Percentiles rank a stretch among this genome's conserved stretches.
These are phyloP conservation scores for Pterocles orientalis DNA, from an alignment of 2,113 vertebrate species.

Conservation along the genomic window DNA sequence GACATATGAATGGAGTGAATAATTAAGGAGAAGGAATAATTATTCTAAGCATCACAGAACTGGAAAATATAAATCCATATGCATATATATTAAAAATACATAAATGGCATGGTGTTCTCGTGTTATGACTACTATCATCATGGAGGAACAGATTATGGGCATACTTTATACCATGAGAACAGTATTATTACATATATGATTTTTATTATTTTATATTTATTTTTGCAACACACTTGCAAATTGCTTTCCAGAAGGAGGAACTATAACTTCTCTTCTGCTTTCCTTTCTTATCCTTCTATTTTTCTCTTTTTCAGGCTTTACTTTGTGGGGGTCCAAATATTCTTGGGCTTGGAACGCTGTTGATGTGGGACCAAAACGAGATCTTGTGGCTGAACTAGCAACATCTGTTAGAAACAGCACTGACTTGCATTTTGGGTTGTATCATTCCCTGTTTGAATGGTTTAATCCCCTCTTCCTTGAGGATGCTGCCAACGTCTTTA, in stretches of 20 bases:
- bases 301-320: slow-evolving; percentile 83
- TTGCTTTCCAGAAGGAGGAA: neutral
- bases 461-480: slow-evolving; percentile 88
- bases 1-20: neutral
- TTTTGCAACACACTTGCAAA: neutral
- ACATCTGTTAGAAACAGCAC: slow-evolving; percentile 78
- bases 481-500: slow-evolving; percentile 80
- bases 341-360: slow-evolving; percentile 98
- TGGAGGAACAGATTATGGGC: neutral
- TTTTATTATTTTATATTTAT: neutral
- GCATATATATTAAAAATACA: neutral
- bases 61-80: neutral
- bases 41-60: neutral
- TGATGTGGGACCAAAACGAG: slow-evolving; percentile 86
- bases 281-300: neutral
- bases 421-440: slow-evolving; percentile 87
- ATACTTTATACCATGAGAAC: neutral
- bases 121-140: neutral
- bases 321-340: slow-evolving; percentile 91
- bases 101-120: neutral
- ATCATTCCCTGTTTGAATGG: slow-evolving; percentile 97
- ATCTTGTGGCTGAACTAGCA: slow-evolving; percentile 87
- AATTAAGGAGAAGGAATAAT: neutral
- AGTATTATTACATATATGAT: neutral
- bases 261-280: neutral